These are phyloP conservation scores for Hemiprocne comata DNA, from an alignment of 2,113 vertebrate species.

Conservation along the genomic window DNA sequence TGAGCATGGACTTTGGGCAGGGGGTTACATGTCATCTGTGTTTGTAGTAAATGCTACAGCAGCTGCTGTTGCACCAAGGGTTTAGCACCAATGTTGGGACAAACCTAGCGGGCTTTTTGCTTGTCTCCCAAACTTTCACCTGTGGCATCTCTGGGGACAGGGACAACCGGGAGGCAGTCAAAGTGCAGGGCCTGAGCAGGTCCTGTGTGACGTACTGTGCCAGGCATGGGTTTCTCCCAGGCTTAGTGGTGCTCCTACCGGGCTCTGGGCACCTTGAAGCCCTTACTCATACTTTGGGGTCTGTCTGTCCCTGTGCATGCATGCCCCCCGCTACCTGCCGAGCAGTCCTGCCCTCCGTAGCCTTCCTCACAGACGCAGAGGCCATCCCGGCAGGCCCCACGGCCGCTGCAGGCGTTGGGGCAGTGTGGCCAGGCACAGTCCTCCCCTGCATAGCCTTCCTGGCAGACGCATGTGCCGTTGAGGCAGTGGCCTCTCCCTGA, in stretches of 20 bases:
- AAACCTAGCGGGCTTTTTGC: not conserved
- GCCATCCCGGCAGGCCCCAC: conserved; percentile 87
- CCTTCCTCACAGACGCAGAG: conserved; percentile 90
- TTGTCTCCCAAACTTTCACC: not conserved
- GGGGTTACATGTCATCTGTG: not conserved
- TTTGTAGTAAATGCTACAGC: not conserved
- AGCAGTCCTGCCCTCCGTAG: conserved; percentile 92
- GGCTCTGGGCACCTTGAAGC: not conserved
- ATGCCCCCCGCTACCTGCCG: conserved; percentile 80
- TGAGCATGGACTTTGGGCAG: not conserved
- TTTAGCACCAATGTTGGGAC: not conserved
- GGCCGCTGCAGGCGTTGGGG: conserved; percentile 89
- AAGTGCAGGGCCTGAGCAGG: too few species aligned
- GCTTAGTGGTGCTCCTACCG: accelerated
- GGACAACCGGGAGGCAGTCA: not conserved
- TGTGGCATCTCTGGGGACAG: not conserved
- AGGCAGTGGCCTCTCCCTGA: conserved; percentile 87
- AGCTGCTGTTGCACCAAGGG: not conserved
- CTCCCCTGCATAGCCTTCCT: conserved; percentile 86
- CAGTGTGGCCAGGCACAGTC: conserved; percentile 88
- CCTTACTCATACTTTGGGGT: not conserved
- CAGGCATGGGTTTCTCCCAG: not conserved
- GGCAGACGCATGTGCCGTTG: conserved; percentile 91
- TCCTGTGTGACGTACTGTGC: not conserved
- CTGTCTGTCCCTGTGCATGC: not conserved